Base-by-base conservation (phyloP, 92 coral and sea anemone species). In the Diadumene lineata region DNA sequence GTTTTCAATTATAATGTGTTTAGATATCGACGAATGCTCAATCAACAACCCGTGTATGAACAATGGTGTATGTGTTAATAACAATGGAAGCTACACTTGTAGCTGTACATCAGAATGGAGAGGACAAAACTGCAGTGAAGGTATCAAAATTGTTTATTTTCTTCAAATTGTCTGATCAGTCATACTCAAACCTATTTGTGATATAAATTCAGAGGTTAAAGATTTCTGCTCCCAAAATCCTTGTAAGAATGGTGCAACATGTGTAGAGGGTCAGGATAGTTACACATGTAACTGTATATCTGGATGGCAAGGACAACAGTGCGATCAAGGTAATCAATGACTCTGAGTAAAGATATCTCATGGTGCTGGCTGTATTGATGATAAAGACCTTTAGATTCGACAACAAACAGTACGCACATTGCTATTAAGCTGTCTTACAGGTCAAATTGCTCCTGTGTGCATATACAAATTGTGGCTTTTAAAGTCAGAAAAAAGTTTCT, bases 91-190 rank as follows among this genome's bases (percentile, higher is more conserved):
- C 21, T 78, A 66, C 32, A 31, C n/a, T 3, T 78, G 82, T 58
- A 34, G 15, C 0, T 78, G 82, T 34, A 44, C 55, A 0, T 11
- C 26, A 22, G 82, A 76, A 31, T 68, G 38, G 64, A 55, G 8
- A 21, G 69, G 82, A n/a, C 34, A 56, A 29, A 34, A 66, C 23
- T 78, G 82, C 46, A 76, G 68, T 32, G 27, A 68, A 67, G 82
- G 76, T 76, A 11, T 10, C 7, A 4, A 38, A 38, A 38, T 38
- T 38, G 48, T 6, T 38, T 13, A 38, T 38, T 6, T 38, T 38
- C 13, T 4, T 38, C 48, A 13, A 38, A 38, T 38, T 38, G 6
- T 72, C 21, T 72, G 1, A 65, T 48, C 31, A 64, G n/a, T n/a
- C n/a, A n/a, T n/a, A n/a, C n/a, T n/a, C n/a, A n/a, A n/a, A n/a